Evolutionary conservation across 2,797 vertebrate species (phyloP), one percentile per base, ranked within the genome.

Genomic region (Steatocranus sp.): DNA sequence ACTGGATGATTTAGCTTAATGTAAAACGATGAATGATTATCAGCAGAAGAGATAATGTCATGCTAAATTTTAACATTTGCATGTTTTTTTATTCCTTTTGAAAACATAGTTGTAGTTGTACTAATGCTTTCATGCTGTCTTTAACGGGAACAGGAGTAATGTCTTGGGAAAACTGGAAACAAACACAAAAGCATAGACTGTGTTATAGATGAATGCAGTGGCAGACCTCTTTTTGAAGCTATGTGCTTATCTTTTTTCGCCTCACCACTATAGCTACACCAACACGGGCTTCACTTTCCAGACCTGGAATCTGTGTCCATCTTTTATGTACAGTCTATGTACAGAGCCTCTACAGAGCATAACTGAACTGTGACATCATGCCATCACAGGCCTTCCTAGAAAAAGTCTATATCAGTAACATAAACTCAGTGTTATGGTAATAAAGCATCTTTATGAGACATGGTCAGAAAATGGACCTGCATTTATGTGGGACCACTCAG

Each of bases 251-350:
- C 11, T 63, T 58, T 30, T 4, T 18, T 2, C 1, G 7, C 18
- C 32, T 14, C 61, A 23, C 61, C 11, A 66, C 4, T n/a, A 14
- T 14, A 4, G 34, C 61, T 23, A 23, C 58, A 23, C 58, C 58
- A 38, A 20, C 30, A 2, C 1, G 2, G 8, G 2, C n/a, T 20
- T 36, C 61, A 23, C 63, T 0, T n/a, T n/a, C n/a, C n/a, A n/a
- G n/a, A n/a, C n/a, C n/a, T n/a, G 3, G 36, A 41, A 68, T 41
- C 36, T 43, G 7, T 25, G 15, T 10, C 63, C 63, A 17, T 25
- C 63, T 43, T 43, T 68, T 68, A 68, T 68, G 41, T 68, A 14
- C 63, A 68, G 38, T 43, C 63, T 43, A 43, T 68, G 38, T 10
- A 2, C 38, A 68, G 36, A 43, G 32, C 36, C 61, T 41, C 1